Percentiles rank a stretch among this genome's conserved stretches.
Conservation (phyloP, 2,888 invertebrate genomes). For the Volucella zonaria region DNA sequence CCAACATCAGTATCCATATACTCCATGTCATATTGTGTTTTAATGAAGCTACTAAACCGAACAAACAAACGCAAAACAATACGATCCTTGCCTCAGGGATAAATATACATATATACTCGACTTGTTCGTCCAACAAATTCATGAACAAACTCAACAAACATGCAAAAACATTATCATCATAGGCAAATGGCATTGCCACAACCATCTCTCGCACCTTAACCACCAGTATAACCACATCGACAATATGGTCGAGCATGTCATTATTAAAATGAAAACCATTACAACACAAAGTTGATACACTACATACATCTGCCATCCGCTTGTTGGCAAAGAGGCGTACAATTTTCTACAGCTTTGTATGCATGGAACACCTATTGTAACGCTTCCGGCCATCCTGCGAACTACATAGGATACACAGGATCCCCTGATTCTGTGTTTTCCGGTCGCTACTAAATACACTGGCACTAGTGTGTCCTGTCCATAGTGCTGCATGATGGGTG, state of each 20-base stretch:
- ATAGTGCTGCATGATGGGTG: conserved; percentile 38
- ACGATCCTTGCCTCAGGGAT: conserved; percentile 56
- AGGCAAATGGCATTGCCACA: conserved; percentile 35
- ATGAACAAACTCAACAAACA: conserved; percentile 70
- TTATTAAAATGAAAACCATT: conserved; percentile 71
- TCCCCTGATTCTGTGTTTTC: conserved; percentile 69
- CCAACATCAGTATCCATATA: conserved; percentile 18
- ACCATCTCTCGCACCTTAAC: background rate
- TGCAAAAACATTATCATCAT: conserved; percentile 65
- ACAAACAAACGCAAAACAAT: conserved; percentile 58
- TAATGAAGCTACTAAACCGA: conserved; percentile 63
- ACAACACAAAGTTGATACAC: conserved; percentile 61
- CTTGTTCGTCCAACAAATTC: conserved; percentile 59
- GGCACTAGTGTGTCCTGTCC: conserved; percentile 9
- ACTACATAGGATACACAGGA: conserved; percentile 60
- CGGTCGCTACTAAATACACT: conserved; percentile 67
- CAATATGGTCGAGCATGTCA: conserved; percentile 65
- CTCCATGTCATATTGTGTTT: conserved; percentile 41
- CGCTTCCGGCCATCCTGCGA: conserved; percentile 66
- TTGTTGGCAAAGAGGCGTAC: background rate
- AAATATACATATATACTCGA: background rate
- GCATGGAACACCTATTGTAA: conserved; percentile 70
- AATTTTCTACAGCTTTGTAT: conserved; percentile 38
- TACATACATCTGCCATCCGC: conserved; percentile 45
- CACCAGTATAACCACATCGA: conserved; percentile 40